These are phyloP conservation scores for Ormyrus pomaceus DNA, from an alignment of 2,888 invertebrate genomes.

Conservation along the genomic window DNA sequence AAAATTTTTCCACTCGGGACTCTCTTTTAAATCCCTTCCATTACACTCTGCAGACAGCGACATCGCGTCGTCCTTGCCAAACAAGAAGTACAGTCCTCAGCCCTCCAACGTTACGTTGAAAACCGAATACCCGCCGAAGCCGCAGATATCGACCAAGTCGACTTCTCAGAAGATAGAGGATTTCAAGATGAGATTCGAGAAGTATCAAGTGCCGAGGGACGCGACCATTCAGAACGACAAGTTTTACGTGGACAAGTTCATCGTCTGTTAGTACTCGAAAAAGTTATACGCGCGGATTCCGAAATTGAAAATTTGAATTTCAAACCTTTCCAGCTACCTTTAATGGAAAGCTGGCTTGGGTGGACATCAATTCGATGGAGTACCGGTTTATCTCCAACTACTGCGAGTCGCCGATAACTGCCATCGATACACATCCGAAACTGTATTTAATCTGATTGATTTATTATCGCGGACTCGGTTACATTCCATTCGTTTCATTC, in stretches of 20 bases:
- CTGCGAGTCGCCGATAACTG: conserved; percentile 56
- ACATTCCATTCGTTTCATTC: too few relatives aligned
- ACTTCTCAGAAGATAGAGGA: too few relatives aligned
- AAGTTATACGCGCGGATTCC: too few relatives aligned
- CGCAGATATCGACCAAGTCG: background rate
- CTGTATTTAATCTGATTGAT: too few relatives aligned
- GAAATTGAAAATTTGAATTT: too few relatives aligned
- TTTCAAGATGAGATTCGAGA: conserved; percentile 28
- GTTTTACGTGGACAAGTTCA: conserved; percentile 78
- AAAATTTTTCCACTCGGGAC: too few relatives aligned
- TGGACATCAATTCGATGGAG: conserved; percentile 62
- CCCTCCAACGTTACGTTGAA: conserved; percentile 56
- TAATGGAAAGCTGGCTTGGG: conserved; percentile 59
- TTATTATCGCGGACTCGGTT: too few relatives aligned
- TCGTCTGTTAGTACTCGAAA: conserved; percentile 76
- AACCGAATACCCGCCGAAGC: conserved; percentile 54
- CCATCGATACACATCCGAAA: conserved; percentile 63
- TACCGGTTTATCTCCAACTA: conserved; percentile 59
- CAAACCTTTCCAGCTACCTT: conserved; percentile 59
- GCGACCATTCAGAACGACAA: conserved; percentile 76
- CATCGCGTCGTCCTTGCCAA: too few relatives aligned
- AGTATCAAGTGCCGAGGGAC: conserved; percentile 68
- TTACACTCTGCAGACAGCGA: too few relatives aligned
- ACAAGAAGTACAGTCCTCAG: too few relatives aligned
- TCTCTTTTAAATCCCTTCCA: too few relatives aligned